These are phyloP conservation scores for Tauraco hartlaubi DNA, from an alignment of 2,797 vertebrate genomes.

Conservation along the genomic window DNA sequence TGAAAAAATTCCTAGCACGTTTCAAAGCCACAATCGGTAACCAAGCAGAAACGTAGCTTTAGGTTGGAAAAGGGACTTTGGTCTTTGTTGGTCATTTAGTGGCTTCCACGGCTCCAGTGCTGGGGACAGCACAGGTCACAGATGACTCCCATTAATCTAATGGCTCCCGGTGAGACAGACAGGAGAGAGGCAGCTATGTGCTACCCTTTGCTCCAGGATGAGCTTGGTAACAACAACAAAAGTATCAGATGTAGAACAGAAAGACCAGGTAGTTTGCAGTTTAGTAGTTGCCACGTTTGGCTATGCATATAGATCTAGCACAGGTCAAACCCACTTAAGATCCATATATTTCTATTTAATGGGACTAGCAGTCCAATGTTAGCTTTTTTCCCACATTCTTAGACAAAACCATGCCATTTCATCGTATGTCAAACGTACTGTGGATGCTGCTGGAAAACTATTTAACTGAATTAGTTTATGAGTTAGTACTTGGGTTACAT, in stretches of 20 bases:
- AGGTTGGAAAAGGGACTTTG: background rate
- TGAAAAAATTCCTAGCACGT: background rate
- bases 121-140: background rate
- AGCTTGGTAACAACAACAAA: background rate
- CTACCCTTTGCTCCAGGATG: background rate
- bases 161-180: background rate
- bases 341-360: background rate
- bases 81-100: background rate
- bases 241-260: background rate
- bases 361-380: background rate
- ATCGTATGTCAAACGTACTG: background rate
- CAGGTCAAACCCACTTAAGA: background rate
- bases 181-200: background rate
- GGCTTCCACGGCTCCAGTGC: background rate
- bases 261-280: background rate
- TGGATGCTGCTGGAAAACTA: slow-evolving; percentile 31
- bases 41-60: background rate
- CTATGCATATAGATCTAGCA: background rate
- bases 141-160: background rate
- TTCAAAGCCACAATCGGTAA: background rate
- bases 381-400: background rate
- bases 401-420: slow-evolving; percentile 10
- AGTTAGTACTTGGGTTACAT: background rate
- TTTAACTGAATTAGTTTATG: slow-evolving; percentile 45
- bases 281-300: background rate